phyloP scores from a whole-genome alignment of 2,888 invertebrate genomes.

The Phortica magna region DNA sequence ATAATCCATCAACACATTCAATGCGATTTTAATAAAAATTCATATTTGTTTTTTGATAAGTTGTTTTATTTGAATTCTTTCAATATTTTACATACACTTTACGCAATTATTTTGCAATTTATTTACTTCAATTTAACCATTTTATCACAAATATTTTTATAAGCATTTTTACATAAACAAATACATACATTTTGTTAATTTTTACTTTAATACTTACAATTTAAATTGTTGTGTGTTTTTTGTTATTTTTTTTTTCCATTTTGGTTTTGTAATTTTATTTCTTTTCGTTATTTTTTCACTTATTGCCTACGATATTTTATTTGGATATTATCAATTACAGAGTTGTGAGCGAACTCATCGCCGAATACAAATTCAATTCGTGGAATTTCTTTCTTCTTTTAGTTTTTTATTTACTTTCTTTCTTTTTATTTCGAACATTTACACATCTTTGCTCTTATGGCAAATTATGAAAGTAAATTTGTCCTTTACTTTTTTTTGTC shows the following conservation, averaged over 20 bases:
- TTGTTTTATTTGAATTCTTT: slow-evolving; percentile 18
- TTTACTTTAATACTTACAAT: slow-evolving; percentile 20
- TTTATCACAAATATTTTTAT: slow-evolving; percentile 70
- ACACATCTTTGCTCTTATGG: too few relatives aligned
- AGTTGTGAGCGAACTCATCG: not conserved
- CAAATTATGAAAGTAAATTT: too few relatives aligned
- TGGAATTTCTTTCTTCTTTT: not conserved
- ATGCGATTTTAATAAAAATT: too few relatives aligned
- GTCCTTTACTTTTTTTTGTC: not conserved
- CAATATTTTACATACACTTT: slow-evolving; percentile 25
- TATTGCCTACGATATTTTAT: not conserved
- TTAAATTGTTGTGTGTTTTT: not conserved
- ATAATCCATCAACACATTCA: too few relatives aligned
- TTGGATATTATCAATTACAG: slow-evolving; percentile 19
- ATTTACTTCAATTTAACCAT: slow-evolving; percentile 65
- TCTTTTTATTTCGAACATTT: not conserved
- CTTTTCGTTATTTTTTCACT: not conserved
- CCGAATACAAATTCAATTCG: not conserved
- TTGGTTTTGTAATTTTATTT: slow-evolving; percentile 1
- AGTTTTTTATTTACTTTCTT: not conserved
- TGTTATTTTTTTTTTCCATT: not conserved
- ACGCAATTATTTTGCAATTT: slow-evolving; percentile 34
- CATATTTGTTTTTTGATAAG: too few relatives aligned
- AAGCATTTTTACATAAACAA: slow-evolving; percentile 72
- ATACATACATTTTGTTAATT: slow-evolving; percentile 49